A percentile compares a stretch with the other conserved stretches of the same genome.
These are phyloP conservation scores for Itoplectis maculator DNA, from an alignment of 2,888 invertebrate species.

Conservation along the genomic window DNA sequence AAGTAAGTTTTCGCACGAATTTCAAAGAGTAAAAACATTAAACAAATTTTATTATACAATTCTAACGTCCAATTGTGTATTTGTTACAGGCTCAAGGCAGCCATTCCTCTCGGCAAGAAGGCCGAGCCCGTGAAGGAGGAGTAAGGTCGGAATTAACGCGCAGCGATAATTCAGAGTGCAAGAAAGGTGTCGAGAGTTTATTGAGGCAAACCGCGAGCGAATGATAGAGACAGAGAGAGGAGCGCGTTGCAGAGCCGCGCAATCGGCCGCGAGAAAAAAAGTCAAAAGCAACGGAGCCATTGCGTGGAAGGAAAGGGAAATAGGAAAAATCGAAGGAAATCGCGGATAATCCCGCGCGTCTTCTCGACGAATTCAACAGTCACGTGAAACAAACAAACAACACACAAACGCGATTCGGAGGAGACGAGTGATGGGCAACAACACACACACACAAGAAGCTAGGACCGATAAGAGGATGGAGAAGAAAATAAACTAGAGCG, in stretches of 20 bases:
- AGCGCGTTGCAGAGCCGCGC: constrained; percentile 32
- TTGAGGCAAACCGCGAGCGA: constrained; percentile 38
- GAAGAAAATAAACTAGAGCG: constrained; percentile 56
- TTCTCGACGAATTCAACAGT: constrained; percentile 15
- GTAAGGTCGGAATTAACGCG: constrained; percentile 84
- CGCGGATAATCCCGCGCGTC: constrained; percentile 34
- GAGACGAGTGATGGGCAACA: constrained; percentile 57
- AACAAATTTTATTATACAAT: background rate
- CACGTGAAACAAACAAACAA: constrained; percentile 27
- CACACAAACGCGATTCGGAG: constrained; percentile 42
- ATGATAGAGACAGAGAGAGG: constrained; percentile 1
- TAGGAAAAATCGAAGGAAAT: constrained; percentile 58
- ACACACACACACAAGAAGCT: constrained; percentile 63
- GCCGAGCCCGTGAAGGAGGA: constrained; percentile 94
- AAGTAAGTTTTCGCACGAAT: constrained; percentile 88
- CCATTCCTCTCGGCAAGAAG: constrained; percentile 95
- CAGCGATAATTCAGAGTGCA: constrained; percentile 59
- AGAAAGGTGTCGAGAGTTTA: constrained; percentile 54
- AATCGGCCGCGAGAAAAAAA: constrained; percentile 45
- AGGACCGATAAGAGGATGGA: constrained; percentile 53
- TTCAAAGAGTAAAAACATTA: background rate
- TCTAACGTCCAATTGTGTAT: constrained; percentile 69
- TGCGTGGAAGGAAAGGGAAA: constrained; percentile 36
- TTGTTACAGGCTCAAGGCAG: constrained; percentile 92
- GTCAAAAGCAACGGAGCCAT: background rate